phyloP scores from a whole-genome alignment of 2,888 invertebrate species.

The Noctua janthe region DNA sequence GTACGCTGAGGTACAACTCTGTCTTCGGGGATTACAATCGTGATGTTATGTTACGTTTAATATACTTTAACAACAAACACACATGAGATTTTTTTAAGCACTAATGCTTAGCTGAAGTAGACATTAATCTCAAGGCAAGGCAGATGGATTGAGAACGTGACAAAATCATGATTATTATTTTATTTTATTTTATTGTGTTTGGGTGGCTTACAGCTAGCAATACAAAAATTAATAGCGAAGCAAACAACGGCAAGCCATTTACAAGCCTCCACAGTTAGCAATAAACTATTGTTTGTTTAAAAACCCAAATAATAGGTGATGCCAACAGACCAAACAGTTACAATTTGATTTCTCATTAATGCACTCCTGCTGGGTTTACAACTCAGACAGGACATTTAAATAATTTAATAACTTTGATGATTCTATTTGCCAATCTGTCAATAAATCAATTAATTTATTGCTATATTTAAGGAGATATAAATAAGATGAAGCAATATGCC shows the following conservation, averaged over 20 bases:
- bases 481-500: not conserved
- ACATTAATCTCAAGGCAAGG: not conserved
- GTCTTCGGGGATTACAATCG: too few species aligned
- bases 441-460: constrained; percentile 51
- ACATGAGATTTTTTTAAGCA: too few species aligned
- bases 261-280: too few species aligned
- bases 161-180: not conserved
- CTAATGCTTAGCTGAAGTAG: not conserved
- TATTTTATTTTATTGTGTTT: too few species aligned
- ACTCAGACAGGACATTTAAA: constrained; percentile 10
- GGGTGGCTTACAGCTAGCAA: too few species aligned
- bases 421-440: constrained; percentile 45
- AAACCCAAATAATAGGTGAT: constrained; percentile 15
- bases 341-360: constrained; percentile 25
- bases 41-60: too few species aligned
- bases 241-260: too few species aligned
- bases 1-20: too few species aligned
- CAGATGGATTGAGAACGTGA: not conserved
- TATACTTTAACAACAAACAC: too few species aligned
- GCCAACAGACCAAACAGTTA: not conserved
- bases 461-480: constrained; percentile 1
- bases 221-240: too few species aligned
- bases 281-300: not conserved
- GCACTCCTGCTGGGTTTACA: constrained; percentile 37
- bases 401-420: constrained; percentile 39